A percentile compares a stretch with the other conserved stretches of the same genome.
These are phyloP conservation scores for Tillus elongatus DNA, from an alignment of 2,888 invertebrate species.

Conservation along the genomic window DNA sequence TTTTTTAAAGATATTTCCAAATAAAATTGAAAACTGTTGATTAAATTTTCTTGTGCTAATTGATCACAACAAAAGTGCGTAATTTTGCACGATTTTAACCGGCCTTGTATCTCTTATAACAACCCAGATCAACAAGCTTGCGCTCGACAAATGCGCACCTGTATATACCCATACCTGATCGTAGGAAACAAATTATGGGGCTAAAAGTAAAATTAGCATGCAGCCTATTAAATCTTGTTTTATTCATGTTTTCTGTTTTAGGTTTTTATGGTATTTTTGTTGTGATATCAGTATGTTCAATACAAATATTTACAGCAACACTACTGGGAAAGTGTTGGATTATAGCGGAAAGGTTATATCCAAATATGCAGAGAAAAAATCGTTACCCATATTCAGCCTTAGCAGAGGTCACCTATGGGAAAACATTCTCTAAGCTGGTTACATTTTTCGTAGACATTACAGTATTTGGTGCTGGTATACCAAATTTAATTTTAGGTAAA, in stretches of 20 bases:
- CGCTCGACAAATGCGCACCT: too few relatives aligned
- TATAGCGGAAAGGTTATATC: slow-evolving; percentile 62
- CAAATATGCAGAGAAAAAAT: slow-evolving; percentile 41
- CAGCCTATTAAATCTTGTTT: slow-evolving; percentile 5
- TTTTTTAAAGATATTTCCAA: too few relatives aligned
- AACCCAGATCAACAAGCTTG: too few relatives aligned
- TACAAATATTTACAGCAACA: slow-evolving; percentile 75
- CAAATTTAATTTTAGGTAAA: slow-evolving; percentile 69
- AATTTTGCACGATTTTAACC: too few relatives aligned
- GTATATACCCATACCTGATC: too few relatives aligned
- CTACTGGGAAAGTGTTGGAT: slow-evolving; percentile 75
- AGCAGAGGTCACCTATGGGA: slow-evolving; percentile 69
- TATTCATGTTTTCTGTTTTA: slow-evolving; percentile 32
- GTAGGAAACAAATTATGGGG: too few relatives aligned
- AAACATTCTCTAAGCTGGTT: slow-evolving; percentile 50
- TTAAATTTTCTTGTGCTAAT: too few relatives aligned
- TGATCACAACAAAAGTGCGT: too few relatives aligned
- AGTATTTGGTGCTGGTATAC: slow-evolving; percentile 69
- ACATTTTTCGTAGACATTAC: slow-evolving; percentile 64
- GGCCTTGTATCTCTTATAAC: too few relatives aligned
- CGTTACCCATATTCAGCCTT: slow-evolving; percentile 80
- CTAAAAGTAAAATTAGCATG: slow-evolving; percentile 6
- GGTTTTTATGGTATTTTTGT: slow-evolving; percentile 64
- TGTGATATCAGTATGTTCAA: slow-evolving; percentile 54
- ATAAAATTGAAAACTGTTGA: too few relatives aligned